Base-by-base conservation (phyloP, 2,888 invertebrate species). In the Calameuta pallipes region DNA sequence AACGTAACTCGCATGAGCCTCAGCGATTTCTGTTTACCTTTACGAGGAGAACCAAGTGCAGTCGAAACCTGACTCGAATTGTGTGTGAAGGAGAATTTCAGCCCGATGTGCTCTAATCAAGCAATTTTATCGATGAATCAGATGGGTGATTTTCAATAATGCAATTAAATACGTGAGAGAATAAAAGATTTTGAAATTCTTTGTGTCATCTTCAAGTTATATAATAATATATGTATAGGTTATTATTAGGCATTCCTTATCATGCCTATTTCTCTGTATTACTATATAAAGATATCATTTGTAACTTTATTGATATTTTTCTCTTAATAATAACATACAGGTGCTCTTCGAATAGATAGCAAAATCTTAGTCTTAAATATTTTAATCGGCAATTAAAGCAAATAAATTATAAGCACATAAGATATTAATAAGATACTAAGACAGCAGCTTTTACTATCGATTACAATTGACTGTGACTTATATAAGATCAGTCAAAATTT, bases 1-100 rank as follows among this genome's bases (percentile, higher is more conserved):
- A 83, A 82, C 80, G 81, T 69, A 35, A 80, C 74, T 78, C 71
- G 77, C 81, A 78, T 81, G 71, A 30, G 71, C 31, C 6, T 71
- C 31, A 33, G 11, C 34, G 75, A 23, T 74, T 77, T 82, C 37
- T 81, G 78, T 83, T 84, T 82, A 80, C 83, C 13, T 71, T 71
- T 31, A 56, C 41, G 4, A 15, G 41, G 41, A 56, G 6, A 56
- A 56, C 41, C 41, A 56, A 56, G 41, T 56, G 41, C 41, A 56
- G 41, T 23, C 41, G 41, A 56, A 56, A 56, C 41, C 41, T 56
- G 41, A 56, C 41, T 56, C 41, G 41, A 56, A 56, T 56, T 23
- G 41, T 23, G 41, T 56, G 41, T 56, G 41, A 56, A 56, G 41
- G 41, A 23, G 41, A 23, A 6, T 23, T 15, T 23, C 23, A 56